Base-by-base conservation (phyloP, 2,888 invertebrate genomes). In the Gibbula magus region DNA sequence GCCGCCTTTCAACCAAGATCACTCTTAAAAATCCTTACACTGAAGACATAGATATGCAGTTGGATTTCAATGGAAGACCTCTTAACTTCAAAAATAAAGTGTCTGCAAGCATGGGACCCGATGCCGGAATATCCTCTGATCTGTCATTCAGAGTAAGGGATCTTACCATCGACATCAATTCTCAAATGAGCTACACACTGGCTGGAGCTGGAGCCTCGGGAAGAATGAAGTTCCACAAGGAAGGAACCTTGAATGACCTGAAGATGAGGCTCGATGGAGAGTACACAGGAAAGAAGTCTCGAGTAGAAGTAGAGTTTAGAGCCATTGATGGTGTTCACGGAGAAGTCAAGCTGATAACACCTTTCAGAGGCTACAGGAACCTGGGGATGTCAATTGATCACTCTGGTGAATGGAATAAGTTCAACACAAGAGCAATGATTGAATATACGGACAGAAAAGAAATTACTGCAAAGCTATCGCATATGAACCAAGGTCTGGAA, bases 1-100 rank as follows among this genome's bases (percentile, higher is more conserved):
- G 75, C 10, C 52, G 53, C 0, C 52, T 75, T 16, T 52, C 20
- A 22, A 75, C 75, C 4, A 20, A 75, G 10, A 53, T 75, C 25
- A 32, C 53, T 7, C 8, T 87, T 4, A 84, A 78, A 10, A 78
- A 80, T 13, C 88, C 86, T 3, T 85, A 80, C 52, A 83, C 85
- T 7, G 81, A 84, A 22, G 81, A 84, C 25, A 81, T 83, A 13
- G 61, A 61, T 10, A 45, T 80, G n/a, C 79, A 75, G 22, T 10
- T 83, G 0, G 73, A 79, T 56, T 56, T 80, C 51, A 81, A 80
- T 20, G 53, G 75, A 5, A 22, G 54, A 18, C 54, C 54, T 32
- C 53, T 25, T 10, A 54, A 29, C 52, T 75, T 75, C 32, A 53
- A 35, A 54, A 75, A 18, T 53, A 22, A 25, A 22, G 29, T 54